Conservation (phyloP, 2,113 vertebrate species). For the Sprattus sprattus region DNA sequence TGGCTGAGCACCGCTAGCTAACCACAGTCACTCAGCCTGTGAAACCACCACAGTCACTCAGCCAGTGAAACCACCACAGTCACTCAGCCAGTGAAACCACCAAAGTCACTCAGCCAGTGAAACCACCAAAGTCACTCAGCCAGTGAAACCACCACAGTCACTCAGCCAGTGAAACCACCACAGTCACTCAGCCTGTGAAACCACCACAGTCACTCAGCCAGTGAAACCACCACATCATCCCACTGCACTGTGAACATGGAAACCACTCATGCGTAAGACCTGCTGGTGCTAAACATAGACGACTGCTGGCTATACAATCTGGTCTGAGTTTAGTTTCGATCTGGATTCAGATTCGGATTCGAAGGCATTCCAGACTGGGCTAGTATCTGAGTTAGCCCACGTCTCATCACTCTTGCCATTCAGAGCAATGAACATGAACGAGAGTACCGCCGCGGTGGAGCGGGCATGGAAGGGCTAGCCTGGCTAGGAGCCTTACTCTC, state of each 20-base stretch:
- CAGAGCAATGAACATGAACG: neutral
- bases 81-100: too few species aligned
- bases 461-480: neutral
- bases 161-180: too few species aligned
- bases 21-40: too few species aligned
- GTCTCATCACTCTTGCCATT: too few species aligned
- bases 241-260: constrained; percentile 22
- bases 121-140: too few species aligned
- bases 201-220: constrained; percentile 31
- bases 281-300: neutral
- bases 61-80: too few species aligned
- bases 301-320: neutral
- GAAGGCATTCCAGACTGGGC: neutral
- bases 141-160: too few species aligned
- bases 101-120: too few species aligned
- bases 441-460: neutral
- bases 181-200: too few species aligned
- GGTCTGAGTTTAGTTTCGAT: neutral
- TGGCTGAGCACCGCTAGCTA: too few species aligned
- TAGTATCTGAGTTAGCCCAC: neutral
- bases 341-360: neutral
- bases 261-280: neutral
- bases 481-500: neutral
- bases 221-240: constrained; percentile 27
- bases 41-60: too few species aligned